Percentiles rank a stretch among this genome's conserved stretches.
phyloP scores from a whole-genome alignment of 1,140 invertebrate genomes.

The Panonychus citri region DNA sequence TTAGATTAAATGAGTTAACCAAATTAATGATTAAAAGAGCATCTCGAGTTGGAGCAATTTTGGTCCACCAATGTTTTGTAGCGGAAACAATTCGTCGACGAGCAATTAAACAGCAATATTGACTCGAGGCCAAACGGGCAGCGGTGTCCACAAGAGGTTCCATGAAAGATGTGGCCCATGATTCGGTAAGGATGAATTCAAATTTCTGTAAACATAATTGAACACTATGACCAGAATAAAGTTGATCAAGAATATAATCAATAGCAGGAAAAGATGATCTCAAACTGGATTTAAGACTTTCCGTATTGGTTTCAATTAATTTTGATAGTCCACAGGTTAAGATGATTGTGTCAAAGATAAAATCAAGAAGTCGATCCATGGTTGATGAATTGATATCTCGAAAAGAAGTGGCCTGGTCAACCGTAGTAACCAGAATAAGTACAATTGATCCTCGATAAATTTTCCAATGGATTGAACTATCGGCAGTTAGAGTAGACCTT shows the following conservation, averaged over 20 bases:
- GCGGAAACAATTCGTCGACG: slow-evolving; percentile 2
- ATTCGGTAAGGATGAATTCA: background rate
- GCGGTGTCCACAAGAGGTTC: background rate
- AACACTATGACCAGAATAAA: background rate
- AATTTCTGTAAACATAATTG: background rate
- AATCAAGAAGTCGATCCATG: slow-evolving; percentile 1
- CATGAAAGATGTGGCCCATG: background rate
- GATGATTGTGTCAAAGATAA: slow-evolving; percentile 4
- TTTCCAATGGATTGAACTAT: slow-evolving; percentile 6
- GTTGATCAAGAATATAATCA: slow-evolving; percentile 7
- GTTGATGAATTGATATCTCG: background rate
- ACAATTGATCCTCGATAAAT: slow-evolving; percentile 5
- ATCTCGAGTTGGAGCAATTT: background rate
- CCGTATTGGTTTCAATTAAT: background rate
- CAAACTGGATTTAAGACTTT: slow-evolving; percentile 6
- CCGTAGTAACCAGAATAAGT: slow-evolving; percentile 1
- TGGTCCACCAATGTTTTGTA: slow-evolving; percentile 7
- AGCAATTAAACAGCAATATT: slow-evolving; percentile 3
- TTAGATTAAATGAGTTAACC: slow-evolving; percentile 1
- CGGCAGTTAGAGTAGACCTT: background rate
- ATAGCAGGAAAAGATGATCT: slow-evolving; percentile 1
- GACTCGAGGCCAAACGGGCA: background rate
- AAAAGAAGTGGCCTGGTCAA: background rate
- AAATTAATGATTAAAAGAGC: background rate
- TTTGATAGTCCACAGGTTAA: slow-evolving; percentile 1